Percentiles rank a stretch among this genome's conserved stretches.
These are phyloP conservation scores for Vanessa cardui DNA, from an alignment of 2,888 invertebrate genomes.

Conservation along the genomic window DNA sequence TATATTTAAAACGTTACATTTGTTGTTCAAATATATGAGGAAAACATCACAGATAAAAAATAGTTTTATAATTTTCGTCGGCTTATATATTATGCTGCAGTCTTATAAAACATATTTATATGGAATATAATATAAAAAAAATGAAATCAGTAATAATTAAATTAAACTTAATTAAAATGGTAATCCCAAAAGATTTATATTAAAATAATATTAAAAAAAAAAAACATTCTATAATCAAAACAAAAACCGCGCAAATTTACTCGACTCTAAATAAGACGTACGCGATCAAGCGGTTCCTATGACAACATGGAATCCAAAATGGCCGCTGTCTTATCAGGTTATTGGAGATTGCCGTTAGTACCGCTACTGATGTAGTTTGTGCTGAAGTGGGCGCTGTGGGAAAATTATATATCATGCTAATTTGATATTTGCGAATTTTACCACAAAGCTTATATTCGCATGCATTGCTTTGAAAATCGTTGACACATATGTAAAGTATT, in stretches of 20 bases:
- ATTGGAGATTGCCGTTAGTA: slow-evolving; percentile 48
- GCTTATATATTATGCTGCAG: no score
- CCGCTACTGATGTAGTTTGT: slow-evolving; percentile 28
- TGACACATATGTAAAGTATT: neutral
- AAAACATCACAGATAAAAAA: neutral
- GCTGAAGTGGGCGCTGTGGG: neutral
- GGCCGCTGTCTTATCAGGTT: slow-evolving; percentile 65
- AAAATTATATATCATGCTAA: slow-evolving; percentile 5
- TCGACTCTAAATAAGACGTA: slow-evolving; percentile 47
- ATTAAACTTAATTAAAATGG: no score
- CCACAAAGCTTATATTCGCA: slow-evolving; percentile 1
- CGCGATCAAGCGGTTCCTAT: slow-evolving; percentile 65
- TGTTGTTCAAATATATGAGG: neutral
- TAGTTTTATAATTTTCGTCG: neutral
- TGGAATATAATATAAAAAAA: no score
- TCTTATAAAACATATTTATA: no score
- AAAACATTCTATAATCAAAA: neutral
- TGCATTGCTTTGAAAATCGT: neutral
- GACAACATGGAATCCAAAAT: slow-evolving; percentile 70
- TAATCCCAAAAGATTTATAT: no score
- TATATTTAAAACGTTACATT: neutral
- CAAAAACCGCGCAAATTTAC: neutral
- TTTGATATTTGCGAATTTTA: slow-evolving; percentile 9
- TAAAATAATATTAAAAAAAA: no score
- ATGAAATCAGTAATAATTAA: no score